These are phyloP conservation scores for Drosophila tani DNA, from an alignment of 1,140 invertebrate genomes.

Conservation along the genomic window DNA sequence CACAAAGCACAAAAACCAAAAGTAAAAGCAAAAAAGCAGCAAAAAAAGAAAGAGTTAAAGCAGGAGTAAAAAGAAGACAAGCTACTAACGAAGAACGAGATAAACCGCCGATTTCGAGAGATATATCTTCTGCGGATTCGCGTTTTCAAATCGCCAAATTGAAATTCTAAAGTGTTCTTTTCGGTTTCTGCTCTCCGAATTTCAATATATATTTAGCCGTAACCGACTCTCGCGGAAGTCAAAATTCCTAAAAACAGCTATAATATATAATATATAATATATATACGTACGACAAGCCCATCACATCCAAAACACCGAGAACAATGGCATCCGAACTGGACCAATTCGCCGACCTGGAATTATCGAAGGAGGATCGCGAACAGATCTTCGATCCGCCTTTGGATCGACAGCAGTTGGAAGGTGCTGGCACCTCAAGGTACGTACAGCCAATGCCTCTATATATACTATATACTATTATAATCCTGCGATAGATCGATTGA, in stretches of 20 bases:
- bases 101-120: slow-evolving; percentile 15
- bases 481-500: slow-evolving; percentile 8
- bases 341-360: slow-evolving; percentile 85
- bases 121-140: slow-evolving; percentile 1
- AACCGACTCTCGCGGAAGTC: slow-evolving; percentile 17
- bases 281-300: neutral
- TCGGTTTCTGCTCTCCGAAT: slow-evolving; percentile 24
- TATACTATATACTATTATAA: neutral
- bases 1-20: slow-evolving; percentile 8
- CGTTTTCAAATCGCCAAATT: slow-evolving; percentile 25
- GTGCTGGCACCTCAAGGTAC: slow-evolving; percentile 85
- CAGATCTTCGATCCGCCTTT: slow-evolving; percentile 85
- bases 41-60: slow-evolving; percentile 19
- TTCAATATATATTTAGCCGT: no score
- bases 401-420: slow-evolving; percentile 84
- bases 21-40: slow-evolving; percentile 4
- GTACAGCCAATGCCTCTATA: slow-evolving; percentile 20
- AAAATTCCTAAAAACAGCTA: slow-evolving; percentile 2
- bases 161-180: slow-evolving; percentile 37
- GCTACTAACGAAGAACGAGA: neutral
- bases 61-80: slow-evolving; percentile 33
- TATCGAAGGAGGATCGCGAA: slow-evolving; percentile 85
- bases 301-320: slow-evolving; percentile 10
- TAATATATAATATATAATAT: slow-evolving; percentile 16
- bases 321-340: slow-evolving; percentile 84